phyloP scores from a whole-genome alignment of 1,140 invertebrate genomes.

The Meteorus sp. region DNA sequence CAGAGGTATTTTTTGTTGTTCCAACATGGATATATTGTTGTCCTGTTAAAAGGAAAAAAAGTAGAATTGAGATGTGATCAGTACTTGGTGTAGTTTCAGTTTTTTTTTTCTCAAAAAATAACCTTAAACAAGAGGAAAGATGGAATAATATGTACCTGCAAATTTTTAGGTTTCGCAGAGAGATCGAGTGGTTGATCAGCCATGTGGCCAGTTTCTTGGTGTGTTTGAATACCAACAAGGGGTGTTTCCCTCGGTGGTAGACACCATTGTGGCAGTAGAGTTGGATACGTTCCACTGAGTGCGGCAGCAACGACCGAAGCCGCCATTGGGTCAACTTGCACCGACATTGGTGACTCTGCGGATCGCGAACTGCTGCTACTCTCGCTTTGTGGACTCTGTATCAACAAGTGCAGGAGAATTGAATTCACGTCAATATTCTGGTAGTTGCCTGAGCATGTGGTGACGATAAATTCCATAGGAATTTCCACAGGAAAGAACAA shows the following conservation, averaged over 20 bases:
- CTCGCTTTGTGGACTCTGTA: slow-evolving; percentile 58
- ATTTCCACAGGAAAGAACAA: neutral
- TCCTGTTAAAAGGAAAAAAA: slow-evolving; percentile 43
- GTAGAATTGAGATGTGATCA: neutral
- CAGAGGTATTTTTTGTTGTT: slow-evolving; percentile 60
- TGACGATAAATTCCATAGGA: no score
- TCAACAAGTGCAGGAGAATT: neutral
- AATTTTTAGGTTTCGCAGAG: slow-evolving; percentile 68
- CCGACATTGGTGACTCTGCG: slow-evolving; percentile 59
- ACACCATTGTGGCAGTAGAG: slow-evolving; percentile 63
- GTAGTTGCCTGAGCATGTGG: no score
- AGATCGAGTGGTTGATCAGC: slow-evolving; percentile 78
- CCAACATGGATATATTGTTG: slow-evolving; percentile 58
- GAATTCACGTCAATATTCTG: no score
- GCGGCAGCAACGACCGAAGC: slow-evolving; percentile 67
- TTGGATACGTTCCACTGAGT: slow-evolving; percentile 61
- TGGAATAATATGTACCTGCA: slow-evolving; percentile 46
- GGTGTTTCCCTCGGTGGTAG: slow-evolving; percentile 57
- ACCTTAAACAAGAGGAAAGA: slow-evolving; percentile 1
- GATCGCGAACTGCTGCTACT: slow-evolving; percentile 59
- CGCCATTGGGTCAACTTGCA: slow-evolving; percentile 63
- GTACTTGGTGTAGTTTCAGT: no score
- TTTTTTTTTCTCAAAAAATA: slow-evolving; percentile 4
- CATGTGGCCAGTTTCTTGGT: slow-evolving; percentile 56
- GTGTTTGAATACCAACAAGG: slow-evolving; percentile 57